These are phyloP conservation scores for Cordylochernes scorpioides DNA, from an alignment of 2,888 invertebrate species.

Conservation along the genomic window DNA sequence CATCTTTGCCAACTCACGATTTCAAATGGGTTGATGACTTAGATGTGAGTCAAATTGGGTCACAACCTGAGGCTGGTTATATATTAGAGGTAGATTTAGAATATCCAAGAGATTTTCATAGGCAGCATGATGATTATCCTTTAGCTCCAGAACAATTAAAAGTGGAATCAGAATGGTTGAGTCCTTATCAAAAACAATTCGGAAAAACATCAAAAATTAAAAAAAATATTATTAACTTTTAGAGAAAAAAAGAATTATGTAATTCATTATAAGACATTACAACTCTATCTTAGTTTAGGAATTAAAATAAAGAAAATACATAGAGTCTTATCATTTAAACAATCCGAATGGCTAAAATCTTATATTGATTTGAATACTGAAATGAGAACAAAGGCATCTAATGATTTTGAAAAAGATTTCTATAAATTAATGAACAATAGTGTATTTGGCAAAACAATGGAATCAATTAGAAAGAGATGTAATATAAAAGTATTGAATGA, in stretches of 20 bases:
- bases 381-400: constrained; percentile 15
- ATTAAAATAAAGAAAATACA: constrained; percentile 15
- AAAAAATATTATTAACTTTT: constrained; percentile 7
- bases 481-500: constrained; percentile 14
- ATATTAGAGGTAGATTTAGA: constrained; percentile 3
- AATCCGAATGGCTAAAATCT: constrained; percentile 4
- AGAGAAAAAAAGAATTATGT: constrained; percentile 13
- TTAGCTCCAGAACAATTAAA: constrained; percentile 9
- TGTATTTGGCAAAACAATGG: constrained; percentile 19
- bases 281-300: constrained; percentile 13
- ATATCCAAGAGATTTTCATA: constrained; percentile 1
- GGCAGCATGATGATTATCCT: constrained; percentile 3
- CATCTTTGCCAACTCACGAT: constrained; percentile 4
- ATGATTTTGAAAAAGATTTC: constrained; percentile 20
- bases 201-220: too few species aligned
- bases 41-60: not conserved
- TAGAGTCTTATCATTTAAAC: constrained; percentile 5
- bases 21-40: constrained; percentile 4
- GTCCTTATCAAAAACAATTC: too few species aligned
- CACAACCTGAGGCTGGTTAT: constrained; percentile 1
- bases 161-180: constrained; percentile 1
- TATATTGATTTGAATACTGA: constrained; percentile 13
- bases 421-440: constrained; percentile 20
- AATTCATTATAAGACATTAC: constrained; percentile 13
- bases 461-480: constrained; percentile 17